These are phyloP conservation scores for Poeciliopsis turrubarensis DNA, from an alignment of 2,113 vertebrate genomes.

Conservation along the genomic window DNA sequence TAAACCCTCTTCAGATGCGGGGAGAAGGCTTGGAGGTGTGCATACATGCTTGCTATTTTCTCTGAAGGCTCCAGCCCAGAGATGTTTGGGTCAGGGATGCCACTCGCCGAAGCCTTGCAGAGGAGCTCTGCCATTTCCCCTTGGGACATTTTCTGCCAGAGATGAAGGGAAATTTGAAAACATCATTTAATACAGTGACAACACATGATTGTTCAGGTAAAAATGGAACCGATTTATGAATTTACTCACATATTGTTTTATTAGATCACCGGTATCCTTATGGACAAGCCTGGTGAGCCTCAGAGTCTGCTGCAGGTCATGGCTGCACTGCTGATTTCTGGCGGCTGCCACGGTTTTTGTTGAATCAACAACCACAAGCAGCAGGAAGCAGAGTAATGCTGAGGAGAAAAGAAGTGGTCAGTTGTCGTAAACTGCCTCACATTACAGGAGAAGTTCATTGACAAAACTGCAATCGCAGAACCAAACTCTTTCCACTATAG, in stretches of 20 bases:
- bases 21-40: conserved; percentile 66
- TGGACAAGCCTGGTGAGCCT: conserved; percentile 60
- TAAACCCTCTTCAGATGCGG: conserved; percentile 72
- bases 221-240: conserved; percentile 6
- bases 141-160: conserved; percentile 70
- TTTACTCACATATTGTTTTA: conserved; percentile 78
- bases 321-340: conserved; percentile 51
- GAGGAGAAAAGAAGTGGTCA: conserved; percentile 60
- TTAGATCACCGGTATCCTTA: conserved; percentile 63
- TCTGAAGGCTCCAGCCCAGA: conserved; percentile 68
- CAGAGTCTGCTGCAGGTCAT: conserved; percentile 52
- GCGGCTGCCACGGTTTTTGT: conserved; percentile 40
- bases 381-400: conserved; percentile 70
- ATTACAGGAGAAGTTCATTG: conserved; percentile 23
- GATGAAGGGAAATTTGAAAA: neutral
- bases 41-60: conserved; percentile 68
- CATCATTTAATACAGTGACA: neutral
- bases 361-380: conserved; percentile 68
- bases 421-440: conserved; percentile 41
- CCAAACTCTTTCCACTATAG: neutral
- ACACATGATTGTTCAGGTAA: conserved; percentile 4
- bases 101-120: conserved; percentile 65
- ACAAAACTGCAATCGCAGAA: conserved; percentile 38
- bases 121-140: conserved; percentile 69
- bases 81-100: conserved; percentile 71